Percentiles rank a stretch among this genome's conserved stretches.
Evolutionary conservation across 2,797 vertebrate genomes (phyloP).

Genomic region (Mus caroli): DNA sequence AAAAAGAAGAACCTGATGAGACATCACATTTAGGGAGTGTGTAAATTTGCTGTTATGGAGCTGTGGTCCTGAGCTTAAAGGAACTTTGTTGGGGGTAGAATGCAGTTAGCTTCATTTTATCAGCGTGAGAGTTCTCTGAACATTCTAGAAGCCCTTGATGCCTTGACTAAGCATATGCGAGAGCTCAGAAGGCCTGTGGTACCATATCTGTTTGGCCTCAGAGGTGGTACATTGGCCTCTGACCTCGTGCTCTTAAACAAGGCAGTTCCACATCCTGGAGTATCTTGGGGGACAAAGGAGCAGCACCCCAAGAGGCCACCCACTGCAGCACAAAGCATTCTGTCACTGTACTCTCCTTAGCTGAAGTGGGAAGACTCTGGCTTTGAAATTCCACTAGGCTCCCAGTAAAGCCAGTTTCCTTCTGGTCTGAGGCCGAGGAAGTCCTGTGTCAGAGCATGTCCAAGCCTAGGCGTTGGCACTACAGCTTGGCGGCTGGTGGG

Average conservation of each 20-base stretch:
- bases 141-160: neutral
- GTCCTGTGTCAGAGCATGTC: neutral
- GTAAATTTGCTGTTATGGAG: constrained; percentile 74
- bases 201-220: neutral
- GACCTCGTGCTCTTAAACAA: neutral
- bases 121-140: constrained; percentile 63
- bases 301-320: too few relatives aligned
- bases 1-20: neutral
- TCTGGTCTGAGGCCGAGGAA: neutral
- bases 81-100: constrained; percentile 33
- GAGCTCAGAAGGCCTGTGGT: neutral
- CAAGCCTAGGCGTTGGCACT: neutral
- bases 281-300: neutral
- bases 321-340: accelerated
- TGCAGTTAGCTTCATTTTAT: constrained; percentile 58
- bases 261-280: too few relatives aligned
- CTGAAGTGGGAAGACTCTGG: neutral
- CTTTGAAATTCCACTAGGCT: neutral
- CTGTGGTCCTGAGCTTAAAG: constrained; percentile 68
- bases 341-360: neutral
- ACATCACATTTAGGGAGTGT: neutral
- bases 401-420: neutral
- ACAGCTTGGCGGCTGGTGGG: neutral
- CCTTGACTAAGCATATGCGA: neutral
- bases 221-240: neutral